Conservation (phyloP, 37 sponge, comb jelly and placozoan species). For the Aplysina aerophoba region DNA sequence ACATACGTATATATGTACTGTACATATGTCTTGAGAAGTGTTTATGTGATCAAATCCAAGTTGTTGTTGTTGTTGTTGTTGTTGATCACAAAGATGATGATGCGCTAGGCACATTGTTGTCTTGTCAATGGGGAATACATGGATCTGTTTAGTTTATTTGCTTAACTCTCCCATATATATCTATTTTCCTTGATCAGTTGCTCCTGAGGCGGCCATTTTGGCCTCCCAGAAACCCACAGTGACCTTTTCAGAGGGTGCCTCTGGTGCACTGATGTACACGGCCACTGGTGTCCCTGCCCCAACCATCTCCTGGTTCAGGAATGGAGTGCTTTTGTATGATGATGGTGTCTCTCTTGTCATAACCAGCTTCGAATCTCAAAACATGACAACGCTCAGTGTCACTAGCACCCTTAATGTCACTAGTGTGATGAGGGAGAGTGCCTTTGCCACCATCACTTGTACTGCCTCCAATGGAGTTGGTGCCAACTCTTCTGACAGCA, state of each 20-base stretch:
- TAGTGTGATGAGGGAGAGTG: slow-evolving; percentile 4
- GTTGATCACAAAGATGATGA: too few relatives aligned
- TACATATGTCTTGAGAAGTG: too few relatives aligned
- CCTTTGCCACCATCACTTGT: slow-evolving; percentile 33
- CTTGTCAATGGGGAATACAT: too few relatives aligned
- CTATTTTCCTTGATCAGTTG: background rate
- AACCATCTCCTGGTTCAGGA: slow-evolving; percentile 41
- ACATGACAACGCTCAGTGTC: background rate
- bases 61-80: too few relatives aligned
- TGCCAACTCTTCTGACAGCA: background rate
- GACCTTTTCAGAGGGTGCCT: slow-evolving; percentile 3
- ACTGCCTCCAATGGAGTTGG: slow-evolving; percentile 39
- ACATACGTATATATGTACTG: too few relatives aligned
- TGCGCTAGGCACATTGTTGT: too few relatives aligned
- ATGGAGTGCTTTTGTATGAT: background rate
- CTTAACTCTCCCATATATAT: too few relatives aligned
- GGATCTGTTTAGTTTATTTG: too few relatives aligned
- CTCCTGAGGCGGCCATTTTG: background rate
- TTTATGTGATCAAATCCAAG: too few relatives aligned
- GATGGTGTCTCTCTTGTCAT: background rate
- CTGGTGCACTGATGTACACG: slow-evolving; percentile 28
- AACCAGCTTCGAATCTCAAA: background rate
- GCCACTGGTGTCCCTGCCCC: slow-evolving; percentile 53
- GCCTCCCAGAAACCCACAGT: background rate
- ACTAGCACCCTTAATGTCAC: background rate